Percentiles rank a stretch among this genome's conserved stretches.
phyloP scores from a whole-genome alignment of 2,888 invertebrate genomes.

The Myopa tessellatipennis region DNA sequence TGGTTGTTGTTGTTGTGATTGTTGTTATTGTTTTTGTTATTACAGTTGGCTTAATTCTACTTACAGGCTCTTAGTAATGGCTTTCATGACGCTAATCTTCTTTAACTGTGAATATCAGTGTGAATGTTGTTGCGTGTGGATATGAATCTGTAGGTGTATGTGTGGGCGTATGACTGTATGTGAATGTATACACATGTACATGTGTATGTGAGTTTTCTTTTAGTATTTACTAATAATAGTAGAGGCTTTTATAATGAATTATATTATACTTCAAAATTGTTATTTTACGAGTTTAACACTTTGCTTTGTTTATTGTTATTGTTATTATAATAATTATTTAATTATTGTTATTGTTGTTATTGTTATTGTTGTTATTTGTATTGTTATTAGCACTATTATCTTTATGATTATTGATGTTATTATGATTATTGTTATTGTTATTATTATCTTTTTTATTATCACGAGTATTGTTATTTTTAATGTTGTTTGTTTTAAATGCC shows the following conservation, averaged over 20 bases:
- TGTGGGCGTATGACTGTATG: slow-evolving; percentile 1
- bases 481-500: too few relatives aligned
- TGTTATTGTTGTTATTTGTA: not conserved
- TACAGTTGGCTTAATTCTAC: not conserved
- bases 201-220: not conserved
- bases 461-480: too few relatives aligned
- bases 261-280: slow-evolving; percentile 25
- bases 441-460: too few relatives aligned
- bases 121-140: slow-evolving; percentile 2
- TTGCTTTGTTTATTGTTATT: slow-evolving; percentile 9
- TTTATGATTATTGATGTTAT: too few relatives aligned
- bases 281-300: slow-evolving; percentile 39
- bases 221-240: not conserved
- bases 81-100: slow-evolving; percentile 10
- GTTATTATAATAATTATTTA: slow-evolving; percentile 11
- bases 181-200: not conserved
- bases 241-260: not conserved
- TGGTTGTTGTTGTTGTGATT: not conserved
- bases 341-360: not conserved
- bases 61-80: not conserved
- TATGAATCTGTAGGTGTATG: not conserved
- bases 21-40: not conserved
- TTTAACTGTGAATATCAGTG: not conserved
- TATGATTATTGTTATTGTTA: too few relatives aligned
- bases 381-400: not conserved